Conservation (phyloP, 2,888 invertebrate species). For the Aethes cnicana region DNA sequence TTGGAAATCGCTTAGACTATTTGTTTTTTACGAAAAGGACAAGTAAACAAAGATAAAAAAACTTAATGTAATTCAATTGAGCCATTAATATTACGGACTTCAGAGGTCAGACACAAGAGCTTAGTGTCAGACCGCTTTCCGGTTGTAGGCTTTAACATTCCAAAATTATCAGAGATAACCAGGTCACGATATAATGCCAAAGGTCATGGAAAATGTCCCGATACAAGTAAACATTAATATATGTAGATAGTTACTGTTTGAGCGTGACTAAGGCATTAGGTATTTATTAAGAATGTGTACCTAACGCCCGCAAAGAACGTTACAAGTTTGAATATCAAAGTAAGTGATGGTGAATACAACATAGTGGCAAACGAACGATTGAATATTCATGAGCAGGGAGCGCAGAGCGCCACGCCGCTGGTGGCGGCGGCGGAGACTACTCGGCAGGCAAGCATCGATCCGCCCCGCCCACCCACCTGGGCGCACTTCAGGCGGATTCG, state of each 20-base stretch:
- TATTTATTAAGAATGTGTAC: neutral
- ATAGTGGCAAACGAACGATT: conserved; percentile 15
- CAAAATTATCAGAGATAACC: too few relatives aligned
- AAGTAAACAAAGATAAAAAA: too few relatives aligned
- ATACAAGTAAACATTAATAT: too few relatives aligned
- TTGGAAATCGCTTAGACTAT: too few relatives aligned
- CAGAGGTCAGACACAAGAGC: too few relatives aligned
- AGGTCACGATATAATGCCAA: too few relatives aligned
- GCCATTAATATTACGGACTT: too few relatives aligned
- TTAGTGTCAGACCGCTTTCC: too few relatives aligned
- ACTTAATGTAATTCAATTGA: too few relatives aligned
- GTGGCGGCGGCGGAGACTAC: neutral
- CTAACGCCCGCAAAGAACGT: neutral
- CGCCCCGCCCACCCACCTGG: conserved; percentile 52
- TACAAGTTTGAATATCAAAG: conserved; percentile 7
- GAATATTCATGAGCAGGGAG: conserved; percentile 21
- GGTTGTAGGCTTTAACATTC: too few relatives aligned
- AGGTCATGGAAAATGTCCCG: too few relatives aligned
- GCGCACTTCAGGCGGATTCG: conserved; percentile 65
- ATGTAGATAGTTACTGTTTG: neutral
- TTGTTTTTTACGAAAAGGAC: too few relatives aligned
- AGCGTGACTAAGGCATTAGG: conserved; percentile 8
- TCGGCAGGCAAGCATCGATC: conserved; percentile 59
- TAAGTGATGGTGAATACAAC: conserved; percentile 16
- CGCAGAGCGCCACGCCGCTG: conserved; percentile 26